These are phyloP conservation scores for Dasysyrphus tricinctus DNA, from an alignment of 2,888 invertebrate species.

Conservation along the genomic window DNA sequence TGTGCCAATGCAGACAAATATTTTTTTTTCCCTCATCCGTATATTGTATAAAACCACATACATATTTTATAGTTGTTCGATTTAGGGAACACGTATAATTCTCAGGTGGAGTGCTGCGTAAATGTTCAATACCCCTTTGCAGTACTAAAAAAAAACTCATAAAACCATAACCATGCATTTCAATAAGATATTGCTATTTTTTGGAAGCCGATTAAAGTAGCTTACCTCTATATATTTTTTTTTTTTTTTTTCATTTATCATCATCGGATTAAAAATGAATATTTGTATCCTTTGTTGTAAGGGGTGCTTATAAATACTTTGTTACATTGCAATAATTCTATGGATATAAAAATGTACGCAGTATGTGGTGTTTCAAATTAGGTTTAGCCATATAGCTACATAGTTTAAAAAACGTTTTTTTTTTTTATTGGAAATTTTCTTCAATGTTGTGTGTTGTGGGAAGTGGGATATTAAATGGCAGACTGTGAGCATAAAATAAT, in stretches of 20 bases:
- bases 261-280: neutral
- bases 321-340: neutral
- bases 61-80: neutral
- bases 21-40: neutral
- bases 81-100: slow-evolving; percentile 2
- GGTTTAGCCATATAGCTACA: too few relatives aligned
- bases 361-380: neutral
- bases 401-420: too few relatives aligned
- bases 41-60: neutral
- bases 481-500: too few relatives aligned
- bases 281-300: neutral
- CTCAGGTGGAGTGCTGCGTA: slow-evolving; percentile 13
- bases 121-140: neutral
- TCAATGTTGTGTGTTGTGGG: too few relatives aligned
- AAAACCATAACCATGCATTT: neutral
- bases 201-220: slow-evolving; percentile 12
- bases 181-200: slow-evolving; percentile 2
- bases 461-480: too few relatives aligned
- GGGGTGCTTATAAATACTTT: neutral
- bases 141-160: neutral
- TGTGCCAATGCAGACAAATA: neutral
- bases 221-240: neutral
- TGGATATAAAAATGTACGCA: neutral
- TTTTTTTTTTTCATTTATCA: slow-evolving; percentile 12
- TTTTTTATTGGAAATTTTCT: too few relatives aligned